phyloP scores from a whole-genome alignment of 2,797 vertebrate species.

The Hybognathus amarus region DNA sequence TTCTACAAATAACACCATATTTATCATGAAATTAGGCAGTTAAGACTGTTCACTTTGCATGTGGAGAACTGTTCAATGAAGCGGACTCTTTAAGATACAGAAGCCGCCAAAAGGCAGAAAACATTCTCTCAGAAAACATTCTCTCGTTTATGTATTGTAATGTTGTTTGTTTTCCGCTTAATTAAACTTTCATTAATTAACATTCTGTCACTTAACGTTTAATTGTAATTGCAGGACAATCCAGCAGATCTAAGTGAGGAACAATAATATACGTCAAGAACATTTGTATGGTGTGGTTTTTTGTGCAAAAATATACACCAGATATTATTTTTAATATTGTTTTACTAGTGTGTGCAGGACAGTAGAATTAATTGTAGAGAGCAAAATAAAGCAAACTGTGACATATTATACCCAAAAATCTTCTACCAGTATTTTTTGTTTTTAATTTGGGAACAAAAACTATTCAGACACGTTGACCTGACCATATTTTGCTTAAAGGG shows the following conservation, averaged over 20 bases:
- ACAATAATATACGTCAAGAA: slow-evolving; percentile 49
- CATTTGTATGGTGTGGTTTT: slow-evolving; percentile 6
- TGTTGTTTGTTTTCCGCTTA: slow-evolving; percentile 34
- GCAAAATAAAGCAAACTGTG: no score
- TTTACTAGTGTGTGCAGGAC: no score
- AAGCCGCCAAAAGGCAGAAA: not conserved
- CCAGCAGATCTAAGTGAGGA: not conserved
- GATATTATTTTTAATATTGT: no score
- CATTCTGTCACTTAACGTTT: slow-evolving; percentile 68
- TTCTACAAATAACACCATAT: not conserved
- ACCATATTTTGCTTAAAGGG: no score
- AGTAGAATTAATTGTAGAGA: no score
- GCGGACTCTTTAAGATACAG: not conserved
- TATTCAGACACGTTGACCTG: no score
- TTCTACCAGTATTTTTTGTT: no score
- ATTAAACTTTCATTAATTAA: slow-evolving; percentile 46
- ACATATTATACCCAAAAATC: no score
- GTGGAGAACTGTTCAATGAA: slow-evolving; percentile 11
- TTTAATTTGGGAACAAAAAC: no score
- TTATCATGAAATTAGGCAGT: slow-evolving; percentile 9
- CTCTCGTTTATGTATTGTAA: slow-evolving; percentile 21
- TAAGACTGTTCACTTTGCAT: not conserved
- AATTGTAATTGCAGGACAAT: not conserved
- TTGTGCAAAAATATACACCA: not conserved
- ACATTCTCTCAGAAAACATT: not conserved